These are phyloP conservation scores for Dipodomys stephensi DNA, from an alignment of 2,113 vertebrate genomes.

Conservation along the genomic window DNA sequence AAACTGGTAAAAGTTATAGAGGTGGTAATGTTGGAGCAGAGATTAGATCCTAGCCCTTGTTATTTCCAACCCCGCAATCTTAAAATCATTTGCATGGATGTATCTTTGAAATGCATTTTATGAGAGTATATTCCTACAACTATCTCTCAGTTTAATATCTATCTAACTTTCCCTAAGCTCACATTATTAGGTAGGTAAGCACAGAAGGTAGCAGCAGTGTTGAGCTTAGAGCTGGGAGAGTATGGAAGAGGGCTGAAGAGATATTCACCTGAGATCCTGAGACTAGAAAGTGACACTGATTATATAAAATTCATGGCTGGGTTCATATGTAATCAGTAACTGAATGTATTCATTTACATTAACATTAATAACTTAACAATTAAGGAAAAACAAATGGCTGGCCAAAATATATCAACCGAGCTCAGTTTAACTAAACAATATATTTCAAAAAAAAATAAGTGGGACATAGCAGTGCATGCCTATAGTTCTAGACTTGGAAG, in stretches of 20 bases:
- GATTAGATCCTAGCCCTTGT: neutral
- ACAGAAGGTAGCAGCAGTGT: neutral
- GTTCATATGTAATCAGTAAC: neutral
- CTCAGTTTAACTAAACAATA: slow-evolving; percentile 10
- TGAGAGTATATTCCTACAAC: neutral
- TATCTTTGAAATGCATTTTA: slow-evolving; percentile 21
- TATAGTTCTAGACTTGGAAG: too few species aligned
- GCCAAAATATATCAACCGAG: neutral
- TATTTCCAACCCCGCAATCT: neutral
- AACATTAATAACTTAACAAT: slow-evolving; percentile 33
- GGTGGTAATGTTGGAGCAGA: neutral
- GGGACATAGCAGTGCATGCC: too few species aligned
- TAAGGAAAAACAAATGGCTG: neutral
- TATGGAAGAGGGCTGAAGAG: neutral
- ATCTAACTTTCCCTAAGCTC: neutral
- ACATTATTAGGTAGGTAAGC: neutral
- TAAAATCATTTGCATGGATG: neutral
- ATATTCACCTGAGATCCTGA: neutral
- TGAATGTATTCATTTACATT: slow-evolving; percentile 26
- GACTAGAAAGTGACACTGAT: neutral
- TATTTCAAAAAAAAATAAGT: too few species aligned
- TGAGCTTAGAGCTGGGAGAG: neutral
- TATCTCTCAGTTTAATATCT: neutral
- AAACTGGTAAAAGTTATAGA: neutral
- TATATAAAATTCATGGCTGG: neutral